Evolutionary conservation across 1,140 invertebrate species (phyloP).

Genomic region (Drosophila tani): DNA sequence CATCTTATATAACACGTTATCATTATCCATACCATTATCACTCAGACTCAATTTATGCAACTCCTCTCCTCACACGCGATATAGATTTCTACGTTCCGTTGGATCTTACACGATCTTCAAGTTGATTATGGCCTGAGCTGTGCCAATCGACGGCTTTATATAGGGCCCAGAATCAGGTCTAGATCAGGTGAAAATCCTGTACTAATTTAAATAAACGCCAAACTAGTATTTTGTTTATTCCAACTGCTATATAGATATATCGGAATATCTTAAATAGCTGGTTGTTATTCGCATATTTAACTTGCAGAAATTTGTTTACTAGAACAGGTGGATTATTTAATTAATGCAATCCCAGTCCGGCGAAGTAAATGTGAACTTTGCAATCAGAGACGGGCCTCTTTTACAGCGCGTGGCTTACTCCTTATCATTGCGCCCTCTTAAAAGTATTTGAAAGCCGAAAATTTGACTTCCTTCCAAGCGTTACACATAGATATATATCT

Average conservation of each 20-base stretch:
- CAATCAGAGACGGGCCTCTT: constrained; percentile 17
- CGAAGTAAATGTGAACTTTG: constrained; percentile 34
- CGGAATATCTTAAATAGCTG: constrained; percentile 53
- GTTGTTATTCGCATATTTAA: constrained; percentile 66
- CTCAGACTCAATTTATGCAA: constrained; percentile 76
- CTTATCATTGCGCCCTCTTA: constrained; percentile 7
- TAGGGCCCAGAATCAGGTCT: constrained; percentile 43
- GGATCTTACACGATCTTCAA: constrained; percentile 70
- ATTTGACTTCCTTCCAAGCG: constrained; percentile 20
- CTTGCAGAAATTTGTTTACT: constrained; percentile 73
- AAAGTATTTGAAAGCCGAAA: constrained; percentile 11
- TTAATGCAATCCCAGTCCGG: constrained; percentile 31
- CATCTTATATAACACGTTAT: constrained; percentile 9
- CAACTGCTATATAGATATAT: constrained; percentile 46
- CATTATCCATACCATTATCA: constrained; percentile 71
- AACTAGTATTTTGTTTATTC: constrained; percentile 85
- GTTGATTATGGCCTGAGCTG: constrained; percentile 46
- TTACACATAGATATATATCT: constrained; percentile 28
- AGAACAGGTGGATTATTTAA: constrained; percentile 65
- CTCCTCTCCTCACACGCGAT: constrained; percentile 73
- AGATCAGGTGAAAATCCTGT: constrained; percentile 78
- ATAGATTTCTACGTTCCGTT: constrained; percentile 40
- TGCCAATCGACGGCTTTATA: constrained; percentile 58
- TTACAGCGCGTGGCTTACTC: not conserved
- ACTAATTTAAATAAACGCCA: constrained; percentile 79